Evolutionary conservation across 2,113 vertebrate species (phyloP).

Genomic region (Cyprinodon variegatus): DNA sequence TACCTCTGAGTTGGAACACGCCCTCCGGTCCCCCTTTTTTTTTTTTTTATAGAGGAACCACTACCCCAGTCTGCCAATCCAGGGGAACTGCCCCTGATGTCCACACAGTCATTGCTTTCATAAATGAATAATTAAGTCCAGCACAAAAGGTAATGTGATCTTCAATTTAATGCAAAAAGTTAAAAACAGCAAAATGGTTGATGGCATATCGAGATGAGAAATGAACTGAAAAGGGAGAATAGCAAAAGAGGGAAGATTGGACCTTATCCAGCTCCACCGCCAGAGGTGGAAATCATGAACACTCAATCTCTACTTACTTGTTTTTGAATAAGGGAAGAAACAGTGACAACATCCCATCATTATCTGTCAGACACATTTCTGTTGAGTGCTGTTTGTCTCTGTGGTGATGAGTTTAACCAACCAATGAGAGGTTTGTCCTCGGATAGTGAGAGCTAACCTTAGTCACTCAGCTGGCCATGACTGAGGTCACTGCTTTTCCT

Average conservation of each 20-base stretch:
- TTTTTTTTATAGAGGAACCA: too few species aligned
- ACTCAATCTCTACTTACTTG: constrained; percentile 15
- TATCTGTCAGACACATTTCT: constrained; percentile 20
- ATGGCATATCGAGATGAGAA: constrained; percentile 27
- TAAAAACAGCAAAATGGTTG: constrained; percentile 40
- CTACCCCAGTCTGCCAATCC: too few species aligned
- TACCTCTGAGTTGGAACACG: too few species aligned
- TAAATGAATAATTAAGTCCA: neutral
- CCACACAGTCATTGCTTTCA: neutral
- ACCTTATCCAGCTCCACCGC: constrained; percentile 32
- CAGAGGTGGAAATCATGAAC: constrained; percentile 13
- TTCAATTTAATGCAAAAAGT: constrained; percentile 25
- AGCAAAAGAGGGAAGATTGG: constrained; percentile 32
- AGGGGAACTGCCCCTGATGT: too few species aligned
- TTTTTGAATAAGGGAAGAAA: constrained; percentile 6
- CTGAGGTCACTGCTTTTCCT: constrained; percentile 57
- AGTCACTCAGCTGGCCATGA: constrained; percentile 59
- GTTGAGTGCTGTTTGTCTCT: constrained; percentile 39
- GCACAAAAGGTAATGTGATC: constrained; percentile 9
- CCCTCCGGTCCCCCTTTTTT: too few species aligned
- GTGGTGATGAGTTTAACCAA: constrained; percentile 74
- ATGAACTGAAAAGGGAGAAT: constrained; percentile 22
- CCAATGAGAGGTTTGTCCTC: constrained; percentile 71
- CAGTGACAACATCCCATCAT: neutral
- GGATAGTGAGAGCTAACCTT: constrained; percentile 47